Conservation (phyloP, 2,888 invertebrate genomes). For the Dynastes maya region DNA sequence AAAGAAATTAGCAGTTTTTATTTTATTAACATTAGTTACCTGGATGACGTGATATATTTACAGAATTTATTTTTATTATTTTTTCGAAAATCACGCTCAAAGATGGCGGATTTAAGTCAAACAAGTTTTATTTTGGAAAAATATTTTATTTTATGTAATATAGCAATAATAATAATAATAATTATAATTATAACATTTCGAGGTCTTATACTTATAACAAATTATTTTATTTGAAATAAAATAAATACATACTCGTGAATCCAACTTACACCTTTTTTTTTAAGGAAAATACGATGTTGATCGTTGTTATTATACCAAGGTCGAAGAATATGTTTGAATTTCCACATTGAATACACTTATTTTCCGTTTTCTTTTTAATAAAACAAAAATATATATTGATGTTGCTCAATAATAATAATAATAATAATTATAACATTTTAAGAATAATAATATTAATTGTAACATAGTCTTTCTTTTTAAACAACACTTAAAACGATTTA, state of each 20-base stretch:
- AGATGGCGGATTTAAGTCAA: neutral
- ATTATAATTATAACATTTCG: neutral
- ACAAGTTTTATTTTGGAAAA: constrained; percentile 39
- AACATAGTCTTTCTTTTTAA: constrained; percentile 41
- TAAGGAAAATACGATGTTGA: neutral
- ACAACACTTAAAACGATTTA: constrained; percentile 67
- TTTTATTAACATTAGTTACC: constrained; percentile 28
- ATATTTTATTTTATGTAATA: constrained; percentile 32
- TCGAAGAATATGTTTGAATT: constrained; percentile 16
- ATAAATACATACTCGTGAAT: constrained; percentile 1
- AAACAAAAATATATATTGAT: constrained; percentile 4
- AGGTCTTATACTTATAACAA: neutral
- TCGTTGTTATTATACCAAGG: constrained; percentile 1
- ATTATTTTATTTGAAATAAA: constrained; percentile 7
- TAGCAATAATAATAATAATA: constrained; percentile 24
- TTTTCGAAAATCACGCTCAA: constrained; percentile 9
- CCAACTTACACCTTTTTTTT: constrained; percentile 16
- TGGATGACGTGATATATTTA: constrained; percentile 31
- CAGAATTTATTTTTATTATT: neutral
- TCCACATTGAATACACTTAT: constrained; percentile 3
- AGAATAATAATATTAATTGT: neutral
- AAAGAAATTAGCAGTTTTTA: constrained; percentile 48
- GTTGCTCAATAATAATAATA: constrained; percentile 8
- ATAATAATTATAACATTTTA: constrained; percentile 19
- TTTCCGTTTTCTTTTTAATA: constrained; percentile 1